phyloP scores from a whole-genome alignment of 2,888 invertebrate species.

The Mycalesis mineus region DNA sequence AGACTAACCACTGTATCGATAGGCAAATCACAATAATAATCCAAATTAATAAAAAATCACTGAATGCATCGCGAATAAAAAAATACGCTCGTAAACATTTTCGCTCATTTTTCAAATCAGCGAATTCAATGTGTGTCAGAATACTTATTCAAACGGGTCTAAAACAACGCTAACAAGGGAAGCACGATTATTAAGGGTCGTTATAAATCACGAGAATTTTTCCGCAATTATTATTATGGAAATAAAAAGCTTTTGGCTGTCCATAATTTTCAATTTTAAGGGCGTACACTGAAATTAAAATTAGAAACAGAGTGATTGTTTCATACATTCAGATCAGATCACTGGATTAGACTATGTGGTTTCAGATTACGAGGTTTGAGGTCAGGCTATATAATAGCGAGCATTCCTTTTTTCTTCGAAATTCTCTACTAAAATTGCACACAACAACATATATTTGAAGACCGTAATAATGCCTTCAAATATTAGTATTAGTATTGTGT shows the following conservation, averaged over 20 bases:
- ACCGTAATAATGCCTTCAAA: too few relatives aligned
- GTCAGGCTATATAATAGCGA: too few relatives aligned
- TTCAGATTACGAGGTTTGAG: too few relatives aligned
- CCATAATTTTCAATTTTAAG: background rate
- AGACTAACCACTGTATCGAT: too few relatives aligned
- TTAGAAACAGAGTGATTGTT: background rate
- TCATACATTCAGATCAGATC: too few relatives aligned
- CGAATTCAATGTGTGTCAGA: conserved; percentile 7
- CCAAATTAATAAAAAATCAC: background rate
- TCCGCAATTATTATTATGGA: conserved; percentile 15
- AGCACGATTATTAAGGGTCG: conserved; percentile 22
- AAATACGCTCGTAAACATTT: background rate
- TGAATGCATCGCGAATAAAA: background rate
- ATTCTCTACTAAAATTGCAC: too few relatives aligned
- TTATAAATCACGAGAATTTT: conserved; percentile 27
- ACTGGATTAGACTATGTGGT: too few relatives aligned
- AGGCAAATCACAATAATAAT: too few relatives aligned
- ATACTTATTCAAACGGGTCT: conserved; percentile 15
- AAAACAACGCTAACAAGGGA: conserved; percentile 12
- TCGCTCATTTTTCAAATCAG: background rate
- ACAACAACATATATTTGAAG: too few relatives aligned
- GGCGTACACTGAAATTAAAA: background rate
- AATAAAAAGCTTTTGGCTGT: background rate
- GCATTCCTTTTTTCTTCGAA: too few relatives aligned
- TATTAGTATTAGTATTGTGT: too few relatives aligned